Base-by-base conservation (phyloP, 2,888 invertebrate genomes). In the Brenthis daphne region DNA sequence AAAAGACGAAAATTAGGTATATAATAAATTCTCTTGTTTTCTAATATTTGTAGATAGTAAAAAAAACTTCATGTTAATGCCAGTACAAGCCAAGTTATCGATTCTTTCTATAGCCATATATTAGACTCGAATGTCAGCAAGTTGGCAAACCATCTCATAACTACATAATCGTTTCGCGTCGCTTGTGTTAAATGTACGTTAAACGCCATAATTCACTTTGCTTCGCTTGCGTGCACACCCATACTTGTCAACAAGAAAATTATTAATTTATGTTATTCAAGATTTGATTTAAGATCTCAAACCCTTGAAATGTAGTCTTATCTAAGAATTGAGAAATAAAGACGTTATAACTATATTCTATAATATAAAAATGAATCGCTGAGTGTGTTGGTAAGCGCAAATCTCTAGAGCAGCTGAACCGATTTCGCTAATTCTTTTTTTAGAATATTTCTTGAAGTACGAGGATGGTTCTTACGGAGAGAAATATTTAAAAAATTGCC, bases 111-210 rank as follows among this genome's bases (percentile, higher is more conserved):
- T 43, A 63, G 5, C 20, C 14, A 51, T 63, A 63, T 53, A 63
- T 63, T 13, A 54, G 37, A 63, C 5, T 43, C 20, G 50, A 24
- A 24, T 53, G 43, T 54, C 58, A 56, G 56, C 61, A 37, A 67
- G 43, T 74, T 75, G 79, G 67, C 64, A 67, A 67, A 65, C 70
- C 68, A 63, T 66, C 68, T 70, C 66, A 50, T 74, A 72, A 74
- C 68, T 70, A 76, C 79, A 78, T 67, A 74, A 73, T 75, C 74
- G 73, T 76, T 74, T 75, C 76, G 76, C 76, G 69, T 77, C 77
- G 75, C 75, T 79, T 80, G 79, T 79, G 77, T 78, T 79, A 79
- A 79, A 78, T 76, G 77, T 76, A 73, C 76, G 79, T 79, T 79
- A 77, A 65, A 58, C 67, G 77, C 76, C 73, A 79, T 83, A 82